Evolutionary conservation across 1,140 invertebrate species (phyloP), one percentile per base, ranked within the genome.

Genomic region (Chlorops oryzae): DNA sequence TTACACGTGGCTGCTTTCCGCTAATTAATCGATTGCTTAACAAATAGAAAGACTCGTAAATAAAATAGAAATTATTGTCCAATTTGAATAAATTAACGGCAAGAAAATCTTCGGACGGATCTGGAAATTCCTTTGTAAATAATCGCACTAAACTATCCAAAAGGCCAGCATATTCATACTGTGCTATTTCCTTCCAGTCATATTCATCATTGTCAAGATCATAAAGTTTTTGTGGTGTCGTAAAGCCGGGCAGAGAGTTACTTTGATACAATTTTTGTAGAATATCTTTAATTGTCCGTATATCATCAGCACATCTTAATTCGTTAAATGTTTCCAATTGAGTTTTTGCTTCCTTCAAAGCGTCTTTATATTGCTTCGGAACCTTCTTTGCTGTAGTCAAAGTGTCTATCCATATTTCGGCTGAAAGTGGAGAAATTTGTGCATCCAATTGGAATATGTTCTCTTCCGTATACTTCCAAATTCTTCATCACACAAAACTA

Each of bases 221-320:
- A 40, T 68, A 34, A 53, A 85, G 67, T 59, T 81, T 82, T 59
- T 85, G 80, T 13, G 78, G 70, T 0, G 82, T 86, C 22, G 81
- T 47, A 2, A 80, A 78, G 1, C 82, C 81, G 1, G 84, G 84
- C 18, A 86, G 24, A 10, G 59, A 56, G 32, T 56, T 52, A 3
- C 25, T 20, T 1, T 21, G 12, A 0, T 54, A 42, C 3, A 70
- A 28, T 5, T 55, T 18, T 20, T 46, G 23, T 22, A 69, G 24
- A 28, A 55, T 54, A 2, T 6, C 32, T 9, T 52, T 39, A 18
- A 69, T 55, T 38, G 52, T 32, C 3, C 44, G 23, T 12, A 53
- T 52, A 44, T 65, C 56, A 18, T 55, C 41, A 3, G 56, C 52
- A 50, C 18, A 66, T 54, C 13, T 35, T 3, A 38, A 20, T 15